Evolutionary conservation across 2,113 vertebrate genomes (phyloP).

Genomic region (Amblyornis subalaris): DNA sequence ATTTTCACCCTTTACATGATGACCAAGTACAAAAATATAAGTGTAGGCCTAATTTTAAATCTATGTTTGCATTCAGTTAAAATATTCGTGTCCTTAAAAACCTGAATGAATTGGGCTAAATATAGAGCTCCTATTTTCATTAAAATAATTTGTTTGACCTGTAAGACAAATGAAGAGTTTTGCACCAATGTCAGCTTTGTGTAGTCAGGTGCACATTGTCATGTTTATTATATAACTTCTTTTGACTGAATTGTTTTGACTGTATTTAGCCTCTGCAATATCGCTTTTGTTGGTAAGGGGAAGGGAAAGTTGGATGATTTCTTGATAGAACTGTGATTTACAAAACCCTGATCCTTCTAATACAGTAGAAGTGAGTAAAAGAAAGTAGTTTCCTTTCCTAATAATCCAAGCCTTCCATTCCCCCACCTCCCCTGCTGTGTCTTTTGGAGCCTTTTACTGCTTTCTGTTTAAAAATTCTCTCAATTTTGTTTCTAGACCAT

Average conservation of each 20-base stretch:
- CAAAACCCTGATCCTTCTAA: background rate
- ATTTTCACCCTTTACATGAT: background rate
- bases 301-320: background rate
- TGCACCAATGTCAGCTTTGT: background rate
- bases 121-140: background rate
- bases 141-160: background rate
- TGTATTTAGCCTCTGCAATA: background rate
- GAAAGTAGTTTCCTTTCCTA: background rate
- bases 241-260: background rate
- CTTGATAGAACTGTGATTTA: background rate
- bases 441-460: background rate
- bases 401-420: background rate
- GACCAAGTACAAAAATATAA: background rate
- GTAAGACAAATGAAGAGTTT: background rate
- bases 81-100: background rate
- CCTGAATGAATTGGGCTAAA: background rate
- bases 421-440: rapidly evolving
- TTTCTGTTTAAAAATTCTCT: background rate
- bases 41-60: background rate
- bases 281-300: background rate
- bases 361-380: background rate
- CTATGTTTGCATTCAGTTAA: background rate
- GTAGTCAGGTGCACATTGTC: background rate
- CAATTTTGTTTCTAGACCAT: background rate
- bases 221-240: background rate